These are phyloP conservation scores for Podarcis cretensis DNA, from an alignment of 2,113 vertebrate genomes.

Conservation along the genomic window DNA sequence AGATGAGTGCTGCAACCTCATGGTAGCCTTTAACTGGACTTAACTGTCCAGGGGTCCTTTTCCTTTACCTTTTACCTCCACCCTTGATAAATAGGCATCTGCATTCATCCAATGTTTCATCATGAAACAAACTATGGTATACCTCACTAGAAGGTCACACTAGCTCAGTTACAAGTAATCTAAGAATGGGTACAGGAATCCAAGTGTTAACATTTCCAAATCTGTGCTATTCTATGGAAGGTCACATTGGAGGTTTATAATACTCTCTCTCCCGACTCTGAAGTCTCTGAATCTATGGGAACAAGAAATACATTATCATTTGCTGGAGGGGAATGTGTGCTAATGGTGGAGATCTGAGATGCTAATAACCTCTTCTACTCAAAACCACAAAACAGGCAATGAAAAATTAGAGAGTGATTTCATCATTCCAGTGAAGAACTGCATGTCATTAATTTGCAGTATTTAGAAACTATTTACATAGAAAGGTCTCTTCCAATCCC, in stretches of 20 bases:
- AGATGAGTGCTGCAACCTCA: too few relatives aligned
- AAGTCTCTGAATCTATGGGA: constrained; percentile 5
- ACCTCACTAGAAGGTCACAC: not conserved
- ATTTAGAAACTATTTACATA: constrained; percentile 64
- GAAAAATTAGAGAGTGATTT: constrained; percentile 23
- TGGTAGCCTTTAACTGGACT: too few relatives aligned
- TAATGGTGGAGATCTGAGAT: rapidly evolving
- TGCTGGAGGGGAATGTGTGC: constrained; percentile 13
- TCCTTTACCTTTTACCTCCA: not conserved
- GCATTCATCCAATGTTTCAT: not conserved
- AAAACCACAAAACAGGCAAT: not conserved
- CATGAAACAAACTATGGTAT: not conserved
- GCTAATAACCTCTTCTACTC: rapidly evolving
- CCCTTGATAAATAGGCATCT: not conserved
- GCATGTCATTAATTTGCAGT: constrained; percentile 43
- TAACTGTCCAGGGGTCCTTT: too few relatives aligned
- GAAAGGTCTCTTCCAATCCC: constrained; percentile 54
- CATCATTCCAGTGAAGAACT: constrained; percentile 10
- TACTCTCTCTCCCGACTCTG: not conserved
- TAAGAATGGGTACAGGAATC: not conserved
- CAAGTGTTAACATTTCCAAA: not conserved
- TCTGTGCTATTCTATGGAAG: not conserved
- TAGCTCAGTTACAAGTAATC: not conserved
- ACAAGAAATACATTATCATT: constrained; percentile 1
- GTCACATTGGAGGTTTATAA: not conserved